Conservation (phyloP, 1,140 invertebrate genomes). For the Sminthurinus signatus region DNA sequence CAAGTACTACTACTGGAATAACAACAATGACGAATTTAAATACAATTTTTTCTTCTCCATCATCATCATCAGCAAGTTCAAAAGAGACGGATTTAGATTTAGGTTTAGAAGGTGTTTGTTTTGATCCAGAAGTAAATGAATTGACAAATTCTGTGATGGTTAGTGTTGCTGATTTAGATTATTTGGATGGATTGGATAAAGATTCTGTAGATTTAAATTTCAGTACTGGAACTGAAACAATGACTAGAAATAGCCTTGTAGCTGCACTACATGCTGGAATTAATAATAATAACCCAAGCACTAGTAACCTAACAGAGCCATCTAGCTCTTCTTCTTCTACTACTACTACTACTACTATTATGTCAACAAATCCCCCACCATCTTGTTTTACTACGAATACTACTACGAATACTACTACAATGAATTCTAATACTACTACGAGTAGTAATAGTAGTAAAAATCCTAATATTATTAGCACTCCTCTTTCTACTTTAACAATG, state of each 20-base stretch:
- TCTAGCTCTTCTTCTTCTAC: too few species aligned
- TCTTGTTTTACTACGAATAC: background rate
- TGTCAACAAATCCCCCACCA: too few species aligned
- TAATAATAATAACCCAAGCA: background rate
- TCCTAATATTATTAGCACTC: too few species aligned
- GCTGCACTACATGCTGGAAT: constrained; percentile 4
- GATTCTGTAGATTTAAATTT: background rate
- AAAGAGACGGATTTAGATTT: constrained; percentile 1
- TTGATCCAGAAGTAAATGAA: background rate
- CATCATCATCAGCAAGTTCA: background rate
- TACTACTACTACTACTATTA: too few species aligned
- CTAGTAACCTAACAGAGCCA: too few species aligned
- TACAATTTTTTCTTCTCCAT: background rate
- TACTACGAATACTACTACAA: background rate
- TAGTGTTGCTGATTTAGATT: background rate
- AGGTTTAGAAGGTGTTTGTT: constrained; percentile 1
- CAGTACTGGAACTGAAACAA: background rate
- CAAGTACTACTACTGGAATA: background rate
- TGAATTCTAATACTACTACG: background rate
- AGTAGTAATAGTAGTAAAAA: background rate
- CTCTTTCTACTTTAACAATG: too few species aligned
- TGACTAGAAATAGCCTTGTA: background rate
- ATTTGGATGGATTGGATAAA: background rate
- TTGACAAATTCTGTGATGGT: background rate
- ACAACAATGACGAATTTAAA: background rate